Conservation (phyloP, 2,797 vertebrate genomes). For the Enteromius fasciolatus region DNA sequence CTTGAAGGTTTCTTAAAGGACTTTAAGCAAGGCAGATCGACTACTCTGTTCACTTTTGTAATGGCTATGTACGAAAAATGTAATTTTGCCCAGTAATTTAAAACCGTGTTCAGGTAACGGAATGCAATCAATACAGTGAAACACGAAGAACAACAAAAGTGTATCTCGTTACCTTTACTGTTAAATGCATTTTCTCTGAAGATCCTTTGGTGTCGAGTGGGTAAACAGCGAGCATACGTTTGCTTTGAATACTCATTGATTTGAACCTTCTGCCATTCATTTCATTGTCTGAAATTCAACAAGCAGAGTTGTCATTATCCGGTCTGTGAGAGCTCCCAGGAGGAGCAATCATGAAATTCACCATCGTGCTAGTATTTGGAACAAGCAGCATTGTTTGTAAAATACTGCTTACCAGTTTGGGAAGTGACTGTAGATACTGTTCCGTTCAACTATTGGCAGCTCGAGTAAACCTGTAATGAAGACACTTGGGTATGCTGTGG, state of each 20-base stretch:
- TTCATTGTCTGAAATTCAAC: slow-evolving; percentile 38
- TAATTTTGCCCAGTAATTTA: slow-evolving; percentile 21
- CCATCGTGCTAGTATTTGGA: neutral
- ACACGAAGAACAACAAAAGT: slow-evolving; percentile 26
- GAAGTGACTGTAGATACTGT: slow-evolving; percentile 3
- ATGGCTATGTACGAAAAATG: neutral
- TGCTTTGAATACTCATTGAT: slow-evolving; percentile 29
- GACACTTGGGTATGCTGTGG: slow-evolving; percentile 39
- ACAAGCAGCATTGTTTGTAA: slow-evolving; percentile 34
- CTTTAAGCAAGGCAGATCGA: slow-evolving; percentile 18
- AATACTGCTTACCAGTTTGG: slow-evolving; percentile 32
- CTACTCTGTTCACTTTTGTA: slow-evolving; percentile 11
- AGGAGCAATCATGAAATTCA: slow-evolving; percentile 38
- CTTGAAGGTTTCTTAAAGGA: neutral
- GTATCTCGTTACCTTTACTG: neutral
- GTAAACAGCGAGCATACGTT: slow-evolving; percentile 15
- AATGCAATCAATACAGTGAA: slow-evolving; percentile 28
- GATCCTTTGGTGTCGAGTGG: neutral
- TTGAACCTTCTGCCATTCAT: slow-evolving; percentile 32
- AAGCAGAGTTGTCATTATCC: slow-evolving; percentile 8
- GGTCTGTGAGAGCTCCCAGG: slow-evolving; percentile 12
- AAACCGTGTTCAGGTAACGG: slow-evolving; percentile 4
- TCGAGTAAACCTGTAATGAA: slow-evolving; percentile 31
- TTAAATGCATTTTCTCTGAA: slow-evolving; percentile 14
- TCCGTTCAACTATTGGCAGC: neutral